Base-by-base conservation (phyloP, 2,113 vertebrate species). In the Esox niger region DNA sequence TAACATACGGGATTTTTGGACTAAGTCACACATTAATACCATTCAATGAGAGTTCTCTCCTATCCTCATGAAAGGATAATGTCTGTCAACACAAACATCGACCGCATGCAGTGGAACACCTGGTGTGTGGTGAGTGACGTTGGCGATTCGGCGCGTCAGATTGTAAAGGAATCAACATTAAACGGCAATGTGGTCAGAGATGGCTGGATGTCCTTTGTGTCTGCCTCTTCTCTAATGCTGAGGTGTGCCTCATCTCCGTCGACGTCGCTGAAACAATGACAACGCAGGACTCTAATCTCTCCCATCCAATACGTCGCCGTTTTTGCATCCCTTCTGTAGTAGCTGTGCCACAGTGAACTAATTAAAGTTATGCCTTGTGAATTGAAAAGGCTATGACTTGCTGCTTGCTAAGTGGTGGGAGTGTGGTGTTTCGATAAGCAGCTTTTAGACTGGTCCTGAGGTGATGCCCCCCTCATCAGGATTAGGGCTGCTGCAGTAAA, bases 401-500 rank as follows among this genome's bases (percentile, higher is more conserved):
- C 65, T 35, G 78, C 82, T 78, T 64, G 71, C 77, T 71, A 77
- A 85, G 81, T 54, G 69, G 75, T 80, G 74, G 74, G 82, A 82
- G 82, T 83, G 84, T 73, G 73, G 71, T 74, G 77, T 69, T 86
- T 49, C 72, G 83, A 87, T 87, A 84, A 87, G 80, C 77, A 84
- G 87, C 88, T 88, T 90, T 89, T 68, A 85, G 86, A 81, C 61
- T 57, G 79, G 76, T 86, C 80, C 82, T 86, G 78, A 80, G 84
- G 82, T 88, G 86, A 88, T 81, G 76, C 70, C 56, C 27, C 49
- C 63, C 74, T 54, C 77, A 27, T 77, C 74, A 85, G 86, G 86
- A 86, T 88, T 88, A 88, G 83, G 86, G 59, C 83, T 83, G 78
- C 86, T 87, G 84, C 81, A 86, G 88, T 84, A 88, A 90, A 88